These are phyloP conservation scores for Chionoecetes opilio DNA, from an alignment of 1,140 invertebrate species.

Conservation along the genomic window DNA sequence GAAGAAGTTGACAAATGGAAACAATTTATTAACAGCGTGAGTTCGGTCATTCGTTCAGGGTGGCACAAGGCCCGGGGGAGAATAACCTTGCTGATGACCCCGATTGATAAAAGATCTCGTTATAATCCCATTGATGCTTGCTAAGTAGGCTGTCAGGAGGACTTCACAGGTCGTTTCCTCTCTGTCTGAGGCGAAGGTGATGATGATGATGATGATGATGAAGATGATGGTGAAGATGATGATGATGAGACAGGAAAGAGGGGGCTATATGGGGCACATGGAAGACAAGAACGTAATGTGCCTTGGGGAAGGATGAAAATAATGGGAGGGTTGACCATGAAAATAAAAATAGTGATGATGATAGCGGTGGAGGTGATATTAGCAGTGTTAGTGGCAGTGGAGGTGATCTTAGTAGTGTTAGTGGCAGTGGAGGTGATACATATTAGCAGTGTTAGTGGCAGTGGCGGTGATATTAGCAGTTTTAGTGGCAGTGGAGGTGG, in stretches of 20 bases:
- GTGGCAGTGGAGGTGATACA: neutral
- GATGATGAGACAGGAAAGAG: neutral
- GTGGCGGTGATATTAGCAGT: neutral
- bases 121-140: slow-evolving; percentile 47
- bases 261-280: no score
- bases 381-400: neutral
- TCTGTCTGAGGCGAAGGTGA: neutral
- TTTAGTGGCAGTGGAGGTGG: neutral
- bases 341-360: neutral
- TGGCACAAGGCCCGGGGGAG: slow-evolving; percentile 46
- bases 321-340: neutral
- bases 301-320: neutral
- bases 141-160: slow-evolving; percentile 42
- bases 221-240: neutral
- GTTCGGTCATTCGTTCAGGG: slow-evolving; percentile 65
- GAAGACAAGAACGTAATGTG: neutral
- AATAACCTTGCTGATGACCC: slow-evolving; percentile 62
- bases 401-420: neutral
- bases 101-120: slow-evolving; percentile 59
- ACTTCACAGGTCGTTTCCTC: slow-evolving; percentile 34
- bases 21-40: slow-evolving; percentile 68
- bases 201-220: neutral
- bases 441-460: neutral
- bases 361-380: neutral
- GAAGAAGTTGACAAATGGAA: slow-evolving; percentile 73